Evolutionary conservation across 1,140 invertebrate genomes (phyloP), one percentile per base, ranked within the genome.

Genomic region (Papilio polytes): DNA sequence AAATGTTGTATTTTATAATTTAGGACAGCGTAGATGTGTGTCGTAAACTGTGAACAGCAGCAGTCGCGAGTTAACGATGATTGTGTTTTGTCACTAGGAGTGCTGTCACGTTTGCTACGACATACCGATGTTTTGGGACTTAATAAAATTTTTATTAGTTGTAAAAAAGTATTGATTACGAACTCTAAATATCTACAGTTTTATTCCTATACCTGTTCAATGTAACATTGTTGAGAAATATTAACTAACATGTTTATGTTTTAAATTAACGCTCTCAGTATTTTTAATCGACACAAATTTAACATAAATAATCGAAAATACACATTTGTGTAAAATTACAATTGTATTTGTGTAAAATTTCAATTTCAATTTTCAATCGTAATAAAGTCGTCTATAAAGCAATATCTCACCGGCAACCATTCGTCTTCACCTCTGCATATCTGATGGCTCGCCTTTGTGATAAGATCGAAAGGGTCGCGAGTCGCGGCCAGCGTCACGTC

Each of bases 81-180:
- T 88, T 88, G 83, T 81, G 84, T 83, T 78, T 74, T 84, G 85
- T 59, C 81, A 84, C 78, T 83, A 81, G 56, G 59, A 80, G 82
- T 80, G 73, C 84, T 83, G 84, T 84, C 84, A 77, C 78, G 74
- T 80, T 80, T 77, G 73, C 59, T 72, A 83, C 46, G 26, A 70
- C 63, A 31, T 36, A 70, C 13, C 3, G 63, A 31, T 15, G 44
- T 66, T 51, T 78, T 36, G 53, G 77, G 18, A 66, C 26, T 22
- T 15, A 56, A 78, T 66, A 56, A 78, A 46, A 15, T 22, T 85
- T 84, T 87, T 86, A 87, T 84, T 84, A 78, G 84, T 79, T 85
- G 83, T 86, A 88, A 87, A 88, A 87, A 86, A 86, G 80, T 81
- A 80, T 83, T 82, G 84, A 86, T 85, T 81, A 81, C 81, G 48